Evolutionary conservation across 2,113 vertebrate species (phyloP), one percentile per base, ranked within the genome.

Genomic region (Brachyhypopomus occidentalis): DNA sequence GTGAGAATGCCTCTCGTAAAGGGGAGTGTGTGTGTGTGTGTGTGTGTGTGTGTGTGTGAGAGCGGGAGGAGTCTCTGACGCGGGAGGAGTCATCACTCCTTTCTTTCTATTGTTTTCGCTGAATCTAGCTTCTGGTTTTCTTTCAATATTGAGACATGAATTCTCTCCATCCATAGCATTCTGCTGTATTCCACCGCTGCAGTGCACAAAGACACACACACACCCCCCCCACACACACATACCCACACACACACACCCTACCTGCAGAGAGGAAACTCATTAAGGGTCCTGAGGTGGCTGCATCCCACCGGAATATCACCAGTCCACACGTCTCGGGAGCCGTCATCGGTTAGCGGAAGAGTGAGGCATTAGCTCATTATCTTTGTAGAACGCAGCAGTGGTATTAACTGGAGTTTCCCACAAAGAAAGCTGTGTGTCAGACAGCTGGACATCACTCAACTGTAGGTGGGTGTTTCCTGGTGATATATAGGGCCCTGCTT

Each of bases 351-450:
- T 45, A 70, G 19, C 36, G 25, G 8, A 59, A 38, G 25, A 75
- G 9, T 59, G 60, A 72, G 25, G 64, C 62, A 74, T 80, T 38
- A 66, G 59, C 59, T 81, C 38, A 66, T 80, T 73, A 74, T 62
- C n/a, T 73, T 63, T 55, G 58, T 81, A 27, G 55, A 67, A 67
- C 62, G 14, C 34, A 30, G 17, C 72, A 27, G 12, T 7, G 16
- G 22, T 9, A 45, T 56, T 52, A 11, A 59, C 72, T 75, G 72
- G 72, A 81, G 59, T 41, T 75, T 52, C 6, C 9, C 30, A 34
- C 64, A 83, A 83, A 78, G 75, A 83, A 72, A 52, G 67, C 69
- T 64, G 66, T 48, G 69, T 34, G 56, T 78, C 75, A 83, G 66
- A 64, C 59, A 38, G 59, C 71, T 66, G 67, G 74, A 41, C 41